Evolutionary conservation across 2,888 invertebrate genomes (phyloP).

Genomic region (Antheraea assamensis): DNA sequence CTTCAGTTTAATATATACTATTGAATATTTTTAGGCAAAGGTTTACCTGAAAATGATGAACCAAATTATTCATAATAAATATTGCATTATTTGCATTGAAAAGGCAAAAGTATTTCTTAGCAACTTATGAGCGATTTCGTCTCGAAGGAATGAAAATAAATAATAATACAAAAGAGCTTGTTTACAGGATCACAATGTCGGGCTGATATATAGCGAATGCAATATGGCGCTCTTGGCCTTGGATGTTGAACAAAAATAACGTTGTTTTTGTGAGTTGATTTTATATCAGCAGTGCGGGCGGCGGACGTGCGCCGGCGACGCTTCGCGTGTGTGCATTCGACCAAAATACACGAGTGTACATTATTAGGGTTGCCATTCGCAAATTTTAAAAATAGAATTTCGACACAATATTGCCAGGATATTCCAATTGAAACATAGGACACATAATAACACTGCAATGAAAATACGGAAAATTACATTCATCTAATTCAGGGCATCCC

Average conservation of each 20-base stretch:
- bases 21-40: too few relatives aligned
- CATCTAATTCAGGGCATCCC: too few relatives aligned
- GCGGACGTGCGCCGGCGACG: slow-evolving; percentile 34
- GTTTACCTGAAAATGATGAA: too few relatives aligned
- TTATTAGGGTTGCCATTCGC: background rate
- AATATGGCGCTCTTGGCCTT: slow-evolving; percentile 75
- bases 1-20: too few relatives aligned
- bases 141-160: slow-evolving; percentile 15
- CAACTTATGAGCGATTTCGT: background rate
- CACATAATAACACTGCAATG: too few relatives aligned
- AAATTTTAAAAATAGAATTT: too few relatives aligned
- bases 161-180: slow-evolving; percentile 51
- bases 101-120: background rate
- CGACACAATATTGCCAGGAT: too few relatives aligned
- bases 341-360: slow-evolving; percentile 30
- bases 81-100: background rate
- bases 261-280: slow-evolving; percentile 73
- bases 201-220: slow-evolving; percentile 56
- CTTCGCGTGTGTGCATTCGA: slow-evolving; percentile 38
- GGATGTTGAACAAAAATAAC: slow-evolving; percentile 73
- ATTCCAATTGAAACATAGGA: too few relatives aligned
- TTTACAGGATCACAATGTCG: slow-evolving; percentile 63
- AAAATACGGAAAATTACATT: too few relatives aligned
- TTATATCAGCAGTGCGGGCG: slow-evolving; percentile 61
- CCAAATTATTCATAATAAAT: too few relatives aligned